Conservation (phyloP, 2,797 vertebrate species). For the Rhinella marina region DNA sequence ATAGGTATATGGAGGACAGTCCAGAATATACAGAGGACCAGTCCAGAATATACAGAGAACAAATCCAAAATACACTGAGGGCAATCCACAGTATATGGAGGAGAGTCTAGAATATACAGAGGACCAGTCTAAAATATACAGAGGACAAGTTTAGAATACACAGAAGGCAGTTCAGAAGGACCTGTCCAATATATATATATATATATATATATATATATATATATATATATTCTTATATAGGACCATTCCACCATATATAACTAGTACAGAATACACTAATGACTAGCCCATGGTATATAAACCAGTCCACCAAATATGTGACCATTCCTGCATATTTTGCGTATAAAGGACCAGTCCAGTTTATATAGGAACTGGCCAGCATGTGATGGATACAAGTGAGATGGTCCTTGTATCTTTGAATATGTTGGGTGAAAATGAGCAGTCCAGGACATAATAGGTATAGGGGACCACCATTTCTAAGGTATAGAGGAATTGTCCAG, state of each 20-base stretch:
- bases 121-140: too few relatives aligned
- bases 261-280: background rate
- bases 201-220: too few relatives aligned
- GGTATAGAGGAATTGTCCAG: background rate
- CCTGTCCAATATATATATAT: too few relatives aligned
- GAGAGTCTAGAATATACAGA: too few relatives aligned
- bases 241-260: too few relatives aligned
- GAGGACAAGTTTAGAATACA: too few relatives aligned
- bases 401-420: background rate
- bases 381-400: background rate
- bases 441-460: background rate
- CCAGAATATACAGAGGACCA: background rate
- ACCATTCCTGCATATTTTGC: background rate
- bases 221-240: too few relatives aligned
- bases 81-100: background rate
- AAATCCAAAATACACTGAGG: background rate
- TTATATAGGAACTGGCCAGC: background rate
- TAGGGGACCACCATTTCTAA: background rate
- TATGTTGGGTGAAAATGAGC: background rate
- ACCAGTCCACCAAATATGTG: background rate
- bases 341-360: background rate
- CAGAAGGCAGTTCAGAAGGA: too few relatives aligned
- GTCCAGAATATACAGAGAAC: background rate
- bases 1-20: background rate
- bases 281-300: background rate